phyloP scores from a whole-genome alignment of 2,113 vertebrate genomes.

The Ahaetulla prasina region DNA sequence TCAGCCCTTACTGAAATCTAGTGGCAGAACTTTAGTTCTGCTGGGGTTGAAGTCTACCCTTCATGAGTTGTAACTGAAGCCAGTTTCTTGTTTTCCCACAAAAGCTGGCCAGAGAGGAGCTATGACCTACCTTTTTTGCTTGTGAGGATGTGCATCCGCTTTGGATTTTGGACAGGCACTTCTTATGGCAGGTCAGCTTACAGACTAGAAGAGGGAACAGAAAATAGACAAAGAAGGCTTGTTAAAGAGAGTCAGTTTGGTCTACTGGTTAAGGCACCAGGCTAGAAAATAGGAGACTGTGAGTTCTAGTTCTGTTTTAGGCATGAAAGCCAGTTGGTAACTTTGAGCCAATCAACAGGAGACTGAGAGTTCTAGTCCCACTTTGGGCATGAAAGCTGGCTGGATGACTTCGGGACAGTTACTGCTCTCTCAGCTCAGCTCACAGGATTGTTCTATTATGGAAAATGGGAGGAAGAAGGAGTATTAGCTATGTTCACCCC shows the following conservation, averaged over 20 bases:
- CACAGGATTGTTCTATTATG: neutral
- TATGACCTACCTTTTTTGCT: slow-evolving; percentile 77
- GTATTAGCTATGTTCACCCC: neutral
- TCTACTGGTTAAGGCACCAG: neutral
- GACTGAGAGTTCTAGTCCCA: neutral
- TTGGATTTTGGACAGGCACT: slow-evolving; percentile 86
- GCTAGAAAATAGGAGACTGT: neutral
- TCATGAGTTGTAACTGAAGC: neutral
- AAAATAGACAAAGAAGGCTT: neutral
- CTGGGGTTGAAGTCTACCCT: neutral
- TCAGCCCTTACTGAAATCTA: neutral
- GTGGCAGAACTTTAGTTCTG: neutral
- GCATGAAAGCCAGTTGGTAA: neutral
- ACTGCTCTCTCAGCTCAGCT: neutral
- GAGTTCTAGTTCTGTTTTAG: neutral
- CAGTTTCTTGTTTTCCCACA: neutral
- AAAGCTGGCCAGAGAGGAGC: neutral
- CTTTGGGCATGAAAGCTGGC: too few relatives aligned
- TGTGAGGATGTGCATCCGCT: slow-evolving; percentile 77
- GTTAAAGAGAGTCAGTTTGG: neutral
- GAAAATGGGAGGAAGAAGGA: neutral
- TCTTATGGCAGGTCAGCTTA: slow-evolving; percentile 96
- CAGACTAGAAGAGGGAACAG: slow-evolving; percentile 72
- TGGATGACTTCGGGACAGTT: too few relatives aligned
- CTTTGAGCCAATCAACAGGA: neutral